Percentiles rank a stretch among this genome's conserved stretches.
Conservation (phyloP, 2,113 vertebrate genomes). For the Callithrix jacchus region DNA sequence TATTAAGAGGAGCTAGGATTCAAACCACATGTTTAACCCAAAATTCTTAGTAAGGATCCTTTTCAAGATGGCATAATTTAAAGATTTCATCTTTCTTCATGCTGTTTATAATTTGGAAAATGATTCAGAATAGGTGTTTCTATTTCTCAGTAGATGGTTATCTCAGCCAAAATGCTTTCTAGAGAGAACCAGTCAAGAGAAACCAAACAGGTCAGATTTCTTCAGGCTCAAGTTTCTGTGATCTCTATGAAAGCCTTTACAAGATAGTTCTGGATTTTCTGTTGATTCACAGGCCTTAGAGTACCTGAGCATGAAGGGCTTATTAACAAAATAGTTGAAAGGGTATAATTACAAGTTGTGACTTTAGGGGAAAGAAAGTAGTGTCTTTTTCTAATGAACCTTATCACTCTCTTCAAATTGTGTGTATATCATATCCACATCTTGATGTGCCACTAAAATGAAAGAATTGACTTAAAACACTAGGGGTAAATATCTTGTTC, state of each 20-base stretch:
- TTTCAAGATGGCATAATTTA: not conserved
- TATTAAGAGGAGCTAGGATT: not conserved
- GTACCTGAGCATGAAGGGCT: not conserved
- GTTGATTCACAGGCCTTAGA: conserved; percentile 5
- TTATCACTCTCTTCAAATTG: not conserved
- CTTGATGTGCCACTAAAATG: not conserved
- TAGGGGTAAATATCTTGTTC: not conserved
- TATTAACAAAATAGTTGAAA: not conserved
- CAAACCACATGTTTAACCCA: not conserved
- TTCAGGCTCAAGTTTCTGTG: conserved; percentile 19
- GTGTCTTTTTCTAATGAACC: not conserved
- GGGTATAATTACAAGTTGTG: not conserved
- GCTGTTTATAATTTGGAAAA: not conserved
- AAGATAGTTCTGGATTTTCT: conserved; percentile 37
- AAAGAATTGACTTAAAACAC: not conserved
- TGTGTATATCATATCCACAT: not conserved
- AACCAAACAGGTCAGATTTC: conserved; percentile 26
- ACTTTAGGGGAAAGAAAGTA: not conserved
- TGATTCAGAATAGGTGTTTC: not conserved
- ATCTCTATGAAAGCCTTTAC: conserved; percentile 9
- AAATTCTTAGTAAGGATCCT: not conserved
- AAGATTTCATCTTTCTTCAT: not conserved
- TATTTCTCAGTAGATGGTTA: not conserved
- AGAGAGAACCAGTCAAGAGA: not conserved
- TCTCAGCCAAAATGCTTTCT: conserved; percentile 9